phyloP scores from a whole-genome alignment of 2,113 vertebrate genomes.

The Monarcha castaneiventris region DNA sequence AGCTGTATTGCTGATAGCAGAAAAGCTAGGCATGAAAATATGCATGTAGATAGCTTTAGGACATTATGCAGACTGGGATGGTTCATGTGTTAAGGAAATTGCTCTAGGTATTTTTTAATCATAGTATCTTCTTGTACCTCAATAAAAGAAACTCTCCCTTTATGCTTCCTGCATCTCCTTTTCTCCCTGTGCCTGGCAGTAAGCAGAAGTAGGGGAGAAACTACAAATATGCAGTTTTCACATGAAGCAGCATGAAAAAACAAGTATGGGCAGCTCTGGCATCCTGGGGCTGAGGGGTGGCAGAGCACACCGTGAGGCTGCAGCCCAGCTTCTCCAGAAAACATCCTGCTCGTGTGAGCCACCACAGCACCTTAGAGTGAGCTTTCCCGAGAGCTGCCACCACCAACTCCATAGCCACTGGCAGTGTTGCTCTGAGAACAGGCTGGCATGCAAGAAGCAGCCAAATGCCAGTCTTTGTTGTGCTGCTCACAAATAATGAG shows the following conservation, averaged over 20 bases:
- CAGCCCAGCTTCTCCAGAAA: background rate
- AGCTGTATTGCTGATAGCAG: background rate
- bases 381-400: background rate
- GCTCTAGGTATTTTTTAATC: background rate
- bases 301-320: background rate
- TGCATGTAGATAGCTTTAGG: background rate
- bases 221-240: background rate
- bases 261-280: background rate
- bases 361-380: background rate
- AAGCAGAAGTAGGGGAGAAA: background rate
- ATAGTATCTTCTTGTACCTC: background rate
- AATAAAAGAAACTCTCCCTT: background rate
- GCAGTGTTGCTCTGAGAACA: background rate
- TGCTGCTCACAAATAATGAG: background rate
- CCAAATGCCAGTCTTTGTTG: background rate
- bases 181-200: background rate
- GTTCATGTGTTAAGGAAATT: background rate
- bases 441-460: background rate
- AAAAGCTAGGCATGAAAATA: background rate
- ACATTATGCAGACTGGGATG: background rate
- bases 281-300: background rate
- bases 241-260: background rate
- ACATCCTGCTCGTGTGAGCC: background rate
- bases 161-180: background rate
- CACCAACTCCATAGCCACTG: background rate